Evolutionary conservation across 2,888 invertebrate species (phyloP), one percentile per base, ranked within the genome.

Genomic region (Vandiemenella viatica): DNA sequence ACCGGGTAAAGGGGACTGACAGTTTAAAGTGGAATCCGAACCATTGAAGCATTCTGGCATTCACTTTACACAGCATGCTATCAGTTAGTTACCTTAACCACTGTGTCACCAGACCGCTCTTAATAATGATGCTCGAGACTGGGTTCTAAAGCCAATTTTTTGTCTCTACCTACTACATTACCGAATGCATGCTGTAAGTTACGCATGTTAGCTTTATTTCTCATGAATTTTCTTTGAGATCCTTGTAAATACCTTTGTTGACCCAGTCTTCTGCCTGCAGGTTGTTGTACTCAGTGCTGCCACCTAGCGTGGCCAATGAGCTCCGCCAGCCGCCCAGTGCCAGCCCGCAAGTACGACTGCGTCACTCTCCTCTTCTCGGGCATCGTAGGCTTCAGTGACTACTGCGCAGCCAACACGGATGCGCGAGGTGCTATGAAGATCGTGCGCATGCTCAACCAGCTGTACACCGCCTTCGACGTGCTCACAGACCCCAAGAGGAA

Each of bases 361-460:
- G 95, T 95, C 37, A 93, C 95, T 0, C 73, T 95, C 0, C 78
- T 95, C 59, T 95, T 95, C 71, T 92, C 92, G 42, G 95, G 95
- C 41, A 85, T 88, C 58, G 91, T 92, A 10, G 92, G 91, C 37
- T 95, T 95, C 62, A 79, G 84, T 19, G 82, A 86, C 60, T 91
- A 91, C 64, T 93, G 93, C 62, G 87, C 91, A 2, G 77, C 80
- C 40, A 80, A 93, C 65, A 87, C 92, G 0, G 93, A 93, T 65
- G 84, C 90, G 5, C 80, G 80, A 57, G 92, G 92, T 1, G 93
- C 92, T 41, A 93, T 93, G 89, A 91, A 91, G 71, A 93, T 95
- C 55, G 93, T 95, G 7, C 79, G 85, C 66, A 84, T 93, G 78
- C 76, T 95, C 44, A 95, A 95, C 66, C 83, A 87, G 62, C 74